A percentile compares a stretch with the other conserved stretches of the same genome.
phyloP scores from a whole-genome alignment of 92 coral and sea anemone genomes.

The Paragorgia papillata region DNA sequence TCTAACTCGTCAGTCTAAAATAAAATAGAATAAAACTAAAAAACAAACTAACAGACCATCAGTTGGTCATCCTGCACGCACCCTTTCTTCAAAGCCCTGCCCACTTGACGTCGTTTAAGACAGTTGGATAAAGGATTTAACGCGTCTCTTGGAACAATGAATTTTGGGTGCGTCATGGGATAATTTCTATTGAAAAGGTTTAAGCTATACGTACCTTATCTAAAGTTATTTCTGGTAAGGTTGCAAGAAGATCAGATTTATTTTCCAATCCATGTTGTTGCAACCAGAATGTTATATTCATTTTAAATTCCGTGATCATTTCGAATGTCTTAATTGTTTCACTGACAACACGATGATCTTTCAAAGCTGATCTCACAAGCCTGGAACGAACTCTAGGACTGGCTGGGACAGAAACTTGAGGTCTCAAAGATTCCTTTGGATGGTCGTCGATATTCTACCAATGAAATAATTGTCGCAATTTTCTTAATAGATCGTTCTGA shows the following conservation, averaged over 20 bases:
- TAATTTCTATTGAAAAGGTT: neutral
- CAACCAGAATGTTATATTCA: slow-evolving; percentile 67
- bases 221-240: slow-evolving; percentile 57
- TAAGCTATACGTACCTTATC: slow-evolving; percentile 68
- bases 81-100: too few species aligned
- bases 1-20: slow-evolving; percentile 33
- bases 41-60: too few species aligned
- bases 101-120: too few species aligned
- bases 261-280: slow-evolving; percentile 70
- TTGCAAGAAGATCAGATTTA: slow-evolving; percentile 55
- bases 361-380: slow-evolving; percentile 80
- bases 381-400: slow-evolving; percentile 93
- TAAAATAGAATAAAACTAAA: neutral
- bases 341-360: slow-evolving; percentile 77
- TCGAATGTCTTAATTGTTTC: slow-evolving; percentile 84
- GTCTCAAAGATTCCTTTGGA: neutral
- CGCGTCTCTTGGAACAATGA: too few species aligned
- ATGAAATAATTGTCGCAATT: too few species aligned
- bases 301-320: slow-evolving; percentile 67
- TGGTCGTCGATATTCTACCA: neutral
- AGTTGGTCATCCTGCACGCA: too few species aligned
- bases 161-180: too few species aligned
- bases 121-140: too few species aligned
- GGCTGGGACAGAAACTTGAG: neutral
- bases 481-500: too few species aligned